These are phyloP conservation scores for Anhinga rufa DNA, from an alignment of 2,113 vertebrate species.

Conservation along the genomic window DNA sequence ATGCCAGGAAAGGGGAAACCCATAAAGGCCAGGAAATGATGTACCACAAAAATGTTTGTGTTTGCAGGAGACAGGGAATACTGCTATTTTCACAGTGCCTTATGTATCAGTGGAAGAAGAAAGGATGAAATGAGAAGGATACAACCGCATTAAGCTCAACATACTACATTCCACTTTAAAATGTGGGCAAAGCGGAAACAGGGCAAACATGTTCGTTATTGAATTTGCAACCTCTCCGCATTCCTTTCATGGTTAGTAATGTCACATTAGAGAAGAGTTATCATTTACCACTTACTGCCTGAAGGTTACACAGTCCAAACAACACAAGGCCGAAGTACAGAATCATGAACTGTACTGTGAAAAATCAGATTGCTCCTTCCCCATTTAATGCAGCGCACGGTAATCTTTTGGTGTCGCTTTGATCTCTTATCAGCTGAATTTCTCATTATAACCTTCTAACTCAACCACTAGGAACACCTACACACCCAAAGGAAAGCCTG, in stretches of 20 bases:
- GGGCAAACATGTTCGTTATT: neutral
- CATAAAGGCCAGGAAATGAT: neutral
- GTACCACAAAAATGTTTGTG: neutral
- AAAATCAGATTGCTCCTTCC: neutral
- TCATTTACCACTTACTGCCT: conserved; percentile 30
- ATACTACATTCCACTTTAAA: neutral
- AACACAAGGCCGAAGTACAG: conserved; percentile 47
- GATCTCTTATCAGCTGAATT: conserved; percentile 36
- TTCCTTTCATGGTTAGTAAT: conserved; percentile 22
- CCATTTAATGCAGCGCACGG: neutral
- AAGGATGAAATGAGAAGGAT: neutral
- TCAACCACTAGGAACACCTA: neutral
- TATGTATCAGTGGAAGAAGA: neutral
- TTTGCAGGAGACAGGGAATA: neutral
- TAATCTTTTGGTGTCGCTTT: conserved; percentile 2
- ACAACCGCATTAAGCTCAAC: neutral
- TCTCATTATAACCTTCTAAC: neutral
- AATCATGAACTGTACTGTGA: neutral
- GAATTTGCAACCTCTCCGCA: conserved; percentile 22
- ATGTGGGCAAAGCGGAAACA: neutral
- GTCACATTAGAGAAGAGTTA: conserved; percentile 28
- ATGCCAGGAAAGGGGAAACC: neutral
- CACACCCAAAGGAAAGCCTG: neutral
- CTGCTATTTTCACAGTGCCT: neutral
- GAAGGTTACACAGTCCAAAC: conserved; percentile 45